Conservation (phyloP, 1,140 invertebrate genomes). For the Drosophila ercepeae region DNA sequence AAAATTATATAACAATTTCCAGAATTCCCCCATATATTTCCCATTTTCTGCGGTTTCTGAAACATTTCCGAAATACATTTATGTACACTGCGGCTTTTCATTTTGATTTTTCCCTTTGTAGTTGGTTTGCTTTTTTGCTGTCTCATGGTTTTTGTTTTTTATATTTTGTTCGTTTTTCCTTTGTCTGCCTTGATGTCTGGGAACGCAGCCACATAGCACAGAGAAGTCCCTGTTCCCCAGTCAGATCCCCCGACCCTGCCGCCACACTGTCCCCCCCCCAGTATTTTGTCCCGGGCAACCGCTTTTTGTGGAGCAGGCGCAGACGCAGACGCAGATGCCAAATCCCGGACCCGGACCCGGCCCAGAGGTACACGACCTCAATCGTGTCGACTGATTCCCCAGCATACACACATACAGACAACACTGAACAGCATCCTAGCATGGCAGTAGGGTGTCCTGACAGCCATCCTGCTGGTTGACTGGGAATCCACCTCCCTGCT, state of each 20-base stretch:
- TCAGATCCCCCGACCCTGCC: conserved; percentile 26
- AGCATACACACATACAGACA: conserved; percentile 33
- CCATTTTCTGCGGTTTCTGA: not conserved
- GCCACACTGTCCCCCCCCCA: not conserved
- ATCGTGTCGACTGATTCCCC: conserved; percentile 56
- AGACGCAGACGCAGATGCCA: conserved; percentile 32
- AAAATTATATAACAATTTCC: not conserved
- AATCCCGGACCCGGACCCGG: conserved; percentile 40
- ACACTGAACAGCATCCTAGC: conserved; percentile 21
- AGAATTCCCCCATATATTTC: not conserved
- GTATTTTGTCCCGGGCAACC: conserved; percentile 30
- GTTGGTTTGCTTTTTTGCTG: conserved; percentile 8
- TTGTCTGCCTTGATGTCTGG: conserved; percentile 75
- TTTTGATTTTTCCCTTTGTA: conserved; percentile 41
- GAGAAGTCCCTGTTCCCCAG: conserved; percentile 31
- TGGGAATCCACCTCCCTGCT: conserved; percentile 43
- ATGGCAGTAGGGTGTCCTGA: conserved; percentile 10
- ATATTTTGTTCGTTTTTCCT: conserved; percentile 31
- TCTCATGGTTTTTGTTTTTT: conserved; percentile 24
- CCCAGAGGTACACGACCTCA: conserved; percentile 77
- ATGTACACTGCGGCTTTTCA: conserved; percentile 50
- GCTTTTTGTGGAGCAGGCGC: conserved; percentile 68
- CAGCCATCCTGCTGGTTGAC: conserved; percentile 6
- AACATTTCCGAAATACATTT: conserved; percentile 74
- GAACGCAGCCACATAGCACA: conserved; percentile 66